Evolutionary conservation across 1,140 invertebrate species (phyloP).

Genomic region (Bombus waltoni): DNA sequence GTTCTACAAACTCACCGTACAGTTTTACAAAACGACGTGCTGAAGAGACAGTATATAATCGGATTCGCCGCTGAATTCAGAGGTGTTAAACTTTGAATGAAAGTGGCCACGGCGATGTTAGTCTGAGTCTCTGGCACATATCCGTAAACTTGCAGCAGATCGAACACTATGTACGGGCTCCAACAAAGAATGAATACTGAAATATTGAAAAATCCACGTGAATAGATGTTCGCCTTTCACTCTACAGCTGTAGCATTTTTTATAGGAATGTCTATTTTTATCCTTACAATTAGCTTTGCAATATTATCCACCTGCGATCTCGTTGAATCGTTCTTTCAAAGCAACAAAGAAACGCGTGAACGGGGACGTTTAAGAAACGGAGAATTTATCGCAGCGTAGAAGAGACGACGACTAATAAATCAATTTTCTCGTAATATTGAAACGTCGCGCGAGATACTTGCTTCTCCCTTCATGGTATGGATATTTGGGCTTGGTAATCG

Average conservation of each 20-base stretch:
- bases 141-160: constrained; percentile 95
- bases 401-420: background rate
- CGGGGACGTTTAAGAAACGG: background rate
- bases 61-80: constrained; percentile 97
- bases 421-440: background rate
- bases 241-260: background rate
- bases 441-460: background rate
- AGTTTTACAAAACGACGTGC: constrained; percentile 93
- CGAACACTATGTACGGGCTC: constrained; percentile 97
- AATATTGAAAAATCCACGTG: constrained; percentile 70
- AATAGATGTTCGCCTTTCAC: background rate
- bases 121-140: constrained; percentile 91
- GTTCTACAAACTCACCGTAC: constrained; percentile 87
- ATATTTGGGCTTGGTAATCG: background rate
- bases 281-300: background rate
- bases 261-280: background rate
- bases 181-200: constrained; percentile 97
- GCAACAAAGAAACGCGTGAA: background rate
- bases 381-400: background rate
- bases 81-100: constrained; percentile 96
- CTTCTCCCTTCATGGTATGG: background rate
- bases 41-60: constrained; percentile 97
- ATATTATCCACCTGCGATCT: background rate
- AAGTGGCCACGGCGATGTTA: constrained; percentile 92
- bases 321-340: background rate